A percentile compares a stretch with the other conserved stretches of the same genome.
phyloP scores from a whole-genome alignment of 2,888 invertebrate species.

The Hedya salicella region DNA sequence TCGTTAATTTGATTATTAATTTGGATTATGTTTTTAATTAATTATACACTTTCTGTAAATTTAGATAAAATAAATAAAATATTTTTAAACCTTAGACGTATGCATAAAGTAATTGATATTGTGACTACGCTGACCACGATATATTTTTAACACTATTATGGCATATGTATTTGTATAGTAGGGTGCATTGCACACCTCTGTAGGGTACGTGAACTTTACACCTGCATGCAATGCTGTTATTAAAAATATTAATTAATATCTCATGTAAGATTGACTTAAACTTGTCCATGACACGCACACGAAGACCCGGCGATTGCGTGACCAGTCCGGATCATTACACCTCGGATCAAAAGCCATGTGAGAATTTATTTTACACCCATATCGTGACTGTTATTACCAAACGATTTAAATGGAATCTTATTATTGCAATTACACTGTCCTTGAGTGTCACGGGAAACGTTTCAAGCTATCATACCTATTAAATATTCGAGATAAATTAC shows the following conservation, averaged over 20 bases:
- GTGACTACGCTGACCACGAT: too few species aligned
- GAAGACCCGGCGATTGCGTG: slow-evolving; percentile 34
- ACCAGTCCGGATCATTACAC: slow-evolving; percentile 24
- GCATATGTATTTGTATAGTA: too few species aligned
- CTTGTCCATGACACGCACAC: slow-evolving; percentile 32
- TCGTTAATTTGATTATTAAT: too few species aligned
- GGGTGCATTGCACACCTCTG: too few species aligned
- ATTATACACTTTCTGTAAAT: too few species aligned
- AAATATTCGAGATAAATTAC: too few species aligned
- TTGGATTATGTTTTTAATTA: too few species aligned
- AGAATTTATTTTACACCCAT: slow-evolving; percentile 30
- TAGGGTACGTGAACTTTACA: neutral
- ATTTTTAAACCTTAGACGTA: too few species aligned
- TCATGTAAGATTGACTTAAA: slow-evolving; percentile 13
- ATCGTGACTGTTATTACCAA: slow-evolving; percentile 39
- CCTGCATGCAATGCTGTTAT: neutral
- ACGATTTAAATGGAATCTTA: slow-evolving; percentile 31
- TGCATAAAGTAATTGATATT: too few species aligned
- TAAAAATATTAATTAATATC: neutral
- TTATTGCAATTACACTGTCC: slow-evolving; percentile 26
- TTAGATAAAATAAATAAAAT: too few species aligned
- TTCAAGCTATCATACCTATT: slow-evolving; percentile 4
- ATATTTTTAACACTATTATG: too few species aligned
- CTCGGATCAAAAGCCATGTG: slow-evolving; percentile 38
- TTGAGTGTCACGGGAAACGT: slow-evolving; percentile 13